phyloP scores from a whole-genome alignment of 2,888 invertebrate species.

The Neoascia interrupta region DNA sequence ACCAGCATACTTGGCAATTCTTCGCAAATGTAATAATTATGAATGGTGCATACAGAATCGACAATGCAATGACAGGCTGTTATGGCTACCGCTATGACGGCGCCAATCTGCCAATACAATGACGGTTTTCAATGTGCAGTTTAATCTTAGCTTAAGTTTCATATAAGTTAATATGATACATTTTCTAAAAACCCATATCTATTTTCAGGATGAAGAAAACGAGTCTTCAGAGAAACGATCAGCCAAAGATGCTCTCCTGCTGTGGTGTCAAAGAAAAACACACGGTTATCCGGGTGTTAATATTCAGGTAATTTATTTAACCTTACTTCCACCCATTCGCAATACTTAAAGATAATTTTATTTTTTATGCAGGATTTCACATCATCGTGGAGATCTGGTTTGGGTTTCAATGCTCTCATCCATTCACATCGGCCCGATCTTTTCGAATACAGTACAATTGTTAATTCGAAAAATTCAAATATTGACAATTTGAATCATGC shows the following conservation, averaged over 20 bases:
- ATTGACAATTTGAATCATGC: conserved; percentile 98
- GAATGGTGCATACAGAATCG: too few relatives aligned
- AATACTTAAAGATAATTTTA: too few relatives aligned
- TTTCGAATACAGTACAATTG: conserved; percentile 91
- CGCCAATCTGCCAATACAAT: too few relatives aligned
- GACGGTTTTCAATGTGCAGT: too few relatives aligned
- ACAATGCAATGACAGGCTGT: too few relatives aligned
- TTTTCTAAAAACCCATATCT: not conserved
- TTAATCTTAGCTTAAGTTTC: too few relatives aligned
- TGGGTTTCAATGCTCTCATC: conserved; percentile 99
- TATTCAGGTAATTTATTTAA: conserved; percentile 81
- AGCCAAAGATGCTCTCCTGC: conserved; percentile 97
- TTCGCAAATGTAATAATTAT: too few relatives aligned
- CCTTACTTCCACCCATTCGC: not conserved
- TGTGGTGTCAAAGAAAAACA: conserved; percentile 99
- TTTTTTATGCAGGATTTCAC: conserved; percentile 84
- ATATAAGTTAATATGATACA: too few relatives aligned
- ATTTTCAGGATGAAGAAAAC: conserved; percentile 92
- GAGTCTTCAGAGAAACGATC: conserved; percentile 98
- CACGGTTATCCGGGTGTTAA: conserved; percentile 94
- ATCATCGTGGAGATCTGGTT: conserved; percentile 96
- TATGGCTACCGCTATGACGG: too few relatives aligned
- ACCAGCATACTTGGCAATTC: too few relatives aligned
- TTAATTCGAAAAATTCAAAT: conserved; percentile 86
- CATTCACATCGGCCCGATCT: conserved; percentile 98